phyloP scores from a whole-genome alignment of 2,797 vertebrate species.

The Sphenodon punctatus region DNA sequence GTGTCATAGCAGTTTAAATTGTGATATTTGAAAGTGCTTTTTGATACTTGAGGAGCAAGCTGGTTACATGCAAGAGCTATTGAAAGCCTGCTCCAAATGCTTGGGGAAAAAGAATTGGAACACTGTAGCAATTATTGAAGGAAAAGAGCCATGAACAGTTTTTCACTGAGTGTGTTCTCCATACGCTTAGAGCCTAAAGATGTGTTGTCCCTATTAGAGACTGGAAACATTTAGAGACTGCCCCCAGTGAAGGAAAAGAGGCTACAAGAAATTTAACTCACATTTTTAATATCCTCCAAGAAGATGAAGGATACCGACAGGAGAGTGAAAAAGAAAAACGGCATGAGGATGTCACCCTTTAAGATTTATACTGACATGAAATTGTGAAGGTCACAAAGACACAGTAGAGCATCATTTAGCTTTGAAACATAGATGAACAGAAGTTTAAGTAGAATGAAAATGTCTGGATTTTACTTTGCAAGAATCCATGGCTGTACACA shows the following conservation, averaged over 20 bases:
- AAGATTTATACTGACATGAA: not conserved
- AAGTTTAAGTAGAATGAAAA: not conserved
- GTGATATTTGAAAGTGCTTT: too few relatives aligned
- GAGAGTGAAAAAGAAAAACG: not conserved
- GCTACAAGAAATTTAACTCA: not conserved
- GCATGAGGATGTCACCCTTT: not conserved
- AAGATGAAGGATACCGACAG: not conserved
- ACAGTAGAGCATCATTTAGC: not conserved
- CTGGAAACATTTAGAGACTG: not conserved
- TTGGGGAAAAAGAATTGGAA: not conserved
- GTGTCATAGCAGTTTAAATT: too few relatives aligned
- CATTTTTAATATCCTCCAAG: not conserved
- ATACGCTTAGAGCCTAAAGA: not conserved
- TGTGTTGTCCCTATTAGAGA: not conserved
- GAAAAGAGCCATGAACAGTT: not conserved
- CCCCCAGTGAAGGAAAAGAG: not conserved
- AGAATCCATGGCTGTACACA: not conserved
- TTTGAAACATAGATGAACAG: constrained; percentile 3
- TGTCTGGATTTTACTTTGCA: not conserved
- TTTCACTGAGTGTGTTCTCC: not conserved
- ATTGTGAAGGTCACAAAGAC: constrained; percentile 7
- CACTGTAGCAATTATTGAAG: not conserved
- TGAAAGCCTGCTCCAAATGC: too few relatives aligned
- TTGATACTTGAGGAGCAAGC: not conserved
- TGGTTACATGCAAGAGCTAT: too few relatives aligned